Evolutionary conservation across 2,113 vertebrate species (phyloP).

Genomic region (Aythya baeri): DNA sequence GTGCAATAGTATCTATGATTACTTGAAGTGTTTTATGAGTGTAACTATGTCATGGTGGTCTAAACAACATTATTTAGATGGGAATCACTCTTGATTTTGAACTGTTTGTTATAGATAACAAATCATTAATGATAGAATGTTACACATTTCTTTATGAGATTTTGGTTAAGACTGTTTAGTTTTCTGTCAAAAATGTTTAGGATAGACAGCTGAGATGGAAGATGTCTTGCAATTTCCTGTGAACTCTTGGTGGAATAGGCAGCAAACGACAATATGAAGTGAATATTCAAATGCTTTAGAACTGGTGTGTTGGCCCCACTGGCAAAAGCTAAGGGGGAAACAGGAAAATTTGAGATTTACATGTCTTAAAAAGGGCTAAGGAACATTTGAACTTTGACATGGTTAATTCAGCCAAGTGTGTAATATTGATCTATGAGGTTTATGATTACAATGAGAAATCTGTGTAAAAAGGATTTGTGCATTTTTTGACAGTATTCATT

Average conservation of each 20-base stretch:
- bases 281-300: neutral
- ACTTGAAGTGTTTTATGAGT: neutral
- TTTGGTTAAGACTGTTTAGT: neutral
- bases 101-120: neutral
- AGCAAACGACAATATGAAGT: neutral
- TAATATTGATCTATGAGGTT: neutral
- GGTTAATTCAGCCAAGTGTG: neutral
- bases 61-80: neutral
- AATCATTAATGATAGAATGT: neutral
- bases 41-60: neutral
- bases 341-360: neutral
- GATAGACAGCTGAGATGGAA: neutral
- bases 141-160: neutral
- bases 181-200: neutral
- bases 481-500: neutral
- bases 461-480: neutral
- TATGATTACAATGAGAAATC: neutral
- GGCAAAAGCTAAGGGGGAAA: neutral
- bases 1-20: neutral
- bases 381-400: neutral
- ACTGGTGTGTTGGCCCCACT: fast-evolving
- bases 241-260: neutral
- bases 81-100: neutral
- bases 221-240: neutral
- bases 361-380: neutral